Evolutionary conservation across 2,113 vertebrate genomes (phyloP).

Genomic region (Ophthalmolycus amberensis): DNA sequence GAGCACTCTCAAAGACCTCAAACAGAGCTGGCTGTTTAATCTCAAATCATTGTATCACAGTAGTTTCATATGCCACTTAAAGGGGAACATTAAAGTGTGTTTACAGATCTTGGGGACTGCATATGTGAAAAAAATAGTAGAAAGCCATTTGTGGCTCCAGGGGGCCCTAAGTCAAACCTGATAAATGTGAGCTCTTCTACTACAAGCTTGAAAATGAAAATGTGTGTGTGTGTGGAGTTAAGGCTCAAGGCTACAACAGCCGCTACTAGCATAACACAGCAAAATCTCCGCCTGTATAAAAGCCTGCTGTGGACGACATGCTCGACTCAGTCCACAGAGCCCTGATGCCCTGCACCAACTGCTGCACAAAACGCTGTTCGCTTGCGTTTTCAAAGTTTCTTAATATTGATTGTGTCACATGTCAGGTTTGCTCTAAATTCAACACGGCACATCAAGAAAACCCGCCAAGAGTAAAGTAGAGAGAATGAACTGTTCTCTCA

Average conservation of each 20-base stretch:
- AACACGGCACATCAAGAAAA: neutral
- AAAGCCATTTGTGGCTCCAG: slow-evolving; percentile 21
- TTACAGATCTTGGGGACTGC: neutral
- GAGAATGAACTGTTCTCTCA: neutral
- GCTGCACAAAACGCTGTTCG: neutral
- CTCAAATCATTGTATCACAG: slow-evolving; percentile 13
- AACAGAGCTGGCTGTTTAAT: slow-evolving; percentile 8
- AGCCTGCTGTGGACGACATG: neutral
- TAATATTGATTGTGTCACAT: neutral
- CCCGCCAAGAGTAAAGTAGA: neutral
- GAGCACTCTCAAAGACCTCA: neutral
- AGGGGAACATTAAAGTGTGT: slow-evolving; percentile 28
- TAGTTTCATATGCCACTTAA: slow-evolving; percentile 17
- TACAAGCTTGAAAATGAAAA: neutral
- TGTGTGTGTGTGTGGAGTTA: neutral
- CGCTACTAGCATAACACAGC: neutral
- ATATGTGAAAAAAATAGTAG: neutral
- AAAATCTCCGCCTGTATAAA: neutral
- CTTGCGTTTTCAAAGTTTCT: neutral
- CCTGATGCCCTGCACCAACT: neutral
- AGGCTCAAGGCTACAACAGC: neutral
- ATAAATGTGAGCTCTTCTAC: neutral
- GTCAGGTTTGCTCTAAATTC: neutral
- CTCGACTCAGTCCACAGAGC: neutral
- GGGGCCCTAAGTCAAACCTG: neutral